phyloP scores from a whole-genome alignment of 2,797 vertebrate genomes.

The Gymnoscopelus microlampas region DNA sequence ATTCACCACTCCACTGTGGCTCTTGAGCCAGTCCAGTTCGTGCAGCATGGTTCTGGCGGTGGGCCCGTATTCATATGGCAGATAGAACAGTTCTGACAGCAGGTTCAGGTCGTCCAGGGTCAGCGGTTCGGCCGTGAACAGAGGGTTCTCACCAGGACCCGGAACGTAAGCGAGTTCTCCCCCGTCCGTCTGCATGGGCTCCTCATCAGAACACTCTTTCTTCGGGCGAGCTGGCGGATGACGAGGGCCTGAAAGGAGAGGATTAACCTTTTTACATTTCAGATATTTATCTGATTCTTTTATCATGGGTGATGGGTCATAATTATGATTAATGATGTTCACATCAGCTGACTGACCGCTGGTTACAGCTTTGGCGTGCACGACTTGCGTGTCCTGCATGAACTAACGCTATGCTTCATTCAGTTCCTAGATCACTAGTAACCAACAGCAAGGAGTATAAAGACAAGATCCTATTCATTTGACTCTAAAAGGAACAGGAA shows the following conservation, averaged over 20 bases:
- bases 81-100: slow-evolving; percentile 94
- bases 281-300: too few species aligned
- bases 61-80: slow-evolving; percentile 94
- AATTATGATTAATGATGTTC: too few species aligned
- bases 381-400: too few species aligned
- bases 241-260: slow-evolving; percentile 32
- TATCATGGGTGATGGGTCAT: too few species aligned
- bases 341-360: too few species aligned
- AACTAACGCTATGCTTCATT: too few species aligned
- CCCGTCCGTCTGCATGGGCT: slow-evolving; percentile 95
- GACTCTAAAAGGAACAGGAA: too few species aligned
- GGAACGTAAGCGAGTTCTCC: slow-evolving; percentile 82
- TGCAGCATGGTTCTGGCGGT: slow-evolving; percentile 91
- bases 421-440: too few species aligned
- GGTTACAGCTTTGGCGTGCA: too few species aligned
- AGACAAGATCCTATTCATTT: too few species aligned
- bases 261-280: background rate
- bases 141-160: slow-evolving; percentile 88
- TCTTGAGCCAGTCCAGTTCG: slow-evolving; percentile 95
- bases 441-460: too few species aligned
- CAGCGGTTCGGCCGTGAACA: slow-evolving; percentile 92
- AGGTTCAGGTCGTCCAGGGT: slow-evolving; percentile 92
- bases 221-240: slow-evolving; percentile 46
- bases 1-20: slow-evolving; percentile 78
- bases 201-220: slow-evolving; percentile 82